These are phyloP conservation scores for Hipposideros larvatus DNA, from an alignment of 2,797 vertebrate genomes.

Conservation along the genomic window DNA sequence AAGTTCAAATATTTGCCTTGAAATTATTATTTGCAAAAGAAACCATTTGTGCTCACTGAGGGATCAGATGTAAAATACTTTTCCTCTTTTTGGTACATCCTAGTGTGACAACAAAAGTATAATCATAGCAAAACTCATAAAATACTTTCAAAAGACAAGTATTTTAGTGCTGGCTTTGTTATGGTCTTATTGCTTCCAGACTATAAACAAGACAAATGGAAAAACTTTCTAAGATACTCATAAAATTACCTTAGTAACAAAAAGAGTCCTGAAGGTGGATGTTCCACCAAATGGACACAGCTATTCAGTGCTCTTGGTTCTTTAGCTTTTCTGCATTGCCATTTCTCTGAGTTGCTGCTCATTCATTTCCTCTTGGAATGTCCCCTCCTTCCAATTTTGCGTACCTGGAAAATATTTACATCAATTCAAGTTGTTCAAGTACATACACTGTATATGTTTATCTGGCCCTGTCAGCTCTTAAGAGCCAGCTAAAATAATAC, in stretches of 20 bases:
- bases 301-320: background rate
- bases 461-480: background rate
- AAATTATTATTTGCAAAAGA: conserved; percentile 45
- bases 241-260: conserved; percentile 17
- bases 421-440: background rate
- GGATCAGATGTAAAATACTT: background rate
- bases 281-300: background rate
- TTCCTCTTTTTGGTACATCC: too few species aligned
- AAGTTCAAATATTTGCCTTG: conserved; percentile 37
- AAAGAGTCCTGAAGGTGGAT: background rate
- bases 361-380: background rate
- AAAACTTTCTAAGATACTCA: background rate
- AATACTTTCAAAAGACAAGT: background rate
- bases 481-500: background rate
- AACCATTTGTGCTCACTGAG: background rate
- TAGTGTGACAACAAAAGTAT: too few species aligned
- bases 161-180: conserved; percentile 27
- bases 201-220: background rate
- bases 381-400: background rate
- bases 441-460: background rate
- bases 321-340: background rate
- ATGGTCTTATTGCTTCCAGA: background rate
- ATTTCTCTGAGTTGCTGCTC: background rate
- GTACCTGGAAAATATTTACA: background rate
- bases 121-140: background rate